These are phyloP conservation scores for Piscicola geometra DNA, from an alignment of 2,888 invertebrate species.

Conservation along the genomic window DNA sequence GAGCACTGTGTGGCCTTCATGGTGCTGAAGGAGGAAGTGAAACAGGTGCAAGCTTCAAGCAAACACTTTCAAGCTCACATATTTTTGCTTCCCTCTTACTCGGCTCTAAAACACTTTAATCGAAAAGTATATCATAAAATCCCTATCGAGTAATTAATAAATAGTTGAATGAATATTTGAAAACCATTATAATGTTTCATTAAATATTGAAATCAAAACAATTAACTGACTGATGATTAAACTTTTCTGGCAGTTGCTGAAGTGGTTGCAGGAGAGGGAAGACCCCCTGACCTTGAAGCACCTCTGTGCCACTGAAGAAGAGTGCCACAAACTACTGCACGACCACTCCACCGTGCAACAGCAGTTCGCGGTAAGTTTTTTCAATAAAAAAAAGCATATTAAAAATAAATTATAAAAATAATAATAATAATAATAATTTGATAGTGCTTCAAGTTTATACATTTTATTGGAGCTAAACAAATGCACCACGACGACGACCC, in stretches of 20 bases:
- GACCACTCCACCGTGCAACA: conserved; percentile 10
- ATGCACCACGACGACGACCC: not conserved
- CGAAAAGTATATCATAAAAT: no score
- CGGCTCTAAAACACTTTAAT: no score
- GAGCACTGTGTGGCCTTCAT: conserved; percentile 74
- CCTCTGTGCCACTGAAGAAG: not conserved
- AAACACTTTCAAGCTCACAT: no score
- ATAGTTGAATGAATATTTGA: not conserved
- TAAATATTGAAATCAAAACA: no score
- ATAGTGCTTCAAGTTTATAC: not conserved
- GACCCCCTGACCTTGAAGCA: not conserved
- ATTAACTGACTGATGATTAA: no score
- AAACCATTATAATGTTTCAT: no score
- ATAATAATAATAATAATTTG: not conserved
- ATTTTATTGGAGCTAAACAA: not conserved
- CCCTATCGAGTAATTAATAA: no score
- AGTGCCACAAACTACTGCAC: not conserved
- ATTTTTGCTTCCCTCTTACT: no score
- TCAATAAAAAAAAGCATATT: no score
- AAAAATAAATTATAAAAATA: no score
- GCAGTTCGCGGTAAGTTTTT: not conserved
- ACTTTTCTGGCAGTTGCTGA: conserved; percentile 5
- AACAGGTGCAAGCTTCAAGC: no score
- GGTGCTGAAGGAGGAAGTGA: conserved; percentile 68
- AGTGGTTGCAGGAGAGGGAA: not conserved